Conservation (phyloP, 1,140 invertebrate species). For the Cotesia vestalis region DNA sequence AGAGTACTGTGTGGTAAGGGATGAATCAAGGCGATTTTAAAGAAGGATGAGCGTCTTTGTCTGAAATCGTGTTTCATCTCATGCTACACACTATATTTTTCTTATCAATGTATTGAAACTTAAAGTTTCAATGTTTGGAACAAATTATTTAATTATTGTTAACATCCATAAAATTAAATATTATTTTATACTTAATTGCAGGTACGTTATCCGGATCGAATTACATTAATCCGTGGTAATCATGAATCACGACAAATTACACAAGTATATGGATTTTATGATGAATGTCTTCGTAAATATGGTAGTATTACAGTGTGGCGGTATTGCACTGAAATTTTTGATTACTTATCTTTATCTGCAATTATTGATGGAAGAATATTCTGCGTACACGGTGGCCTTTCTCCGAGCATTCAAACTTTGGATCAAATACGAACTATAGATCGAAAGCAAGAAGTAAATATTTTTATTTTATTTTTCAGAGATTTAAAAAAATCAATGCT, state of each 20-base stretch:
- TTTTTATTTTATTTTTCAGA: neutral
- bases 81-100: no score
- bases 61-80: no score
- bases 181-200: slow-evolving; percentile 54
- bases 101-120: no score
- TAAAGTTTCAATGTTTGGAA: no score
- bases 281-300: slow-evolving; percentile 99
- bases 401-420: slow-evolving; percentile 97
- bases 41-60: no score
- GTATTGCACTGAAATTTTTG: slow-evolving; percentile 99
- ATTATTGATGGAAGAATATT: slow-evolving; percentile 99
- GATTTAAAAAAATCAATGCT: no score
- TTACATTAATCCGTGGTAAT: slow-evolving; percentile 96
- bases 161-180: slow-evolving; percentile 24
- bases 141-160: slow-evolving; percentile 12
- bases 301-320: slow-evolving; percentile 98
- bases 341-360: slow-evolving; percentile 97
- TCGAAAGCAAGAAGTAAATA: slow-evolving; percentile 88
- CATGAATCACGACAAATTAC: slow-evolving; percentile 99
- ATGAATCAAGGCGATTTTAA: no score
- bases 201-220: slow-evolving; percentile 98
- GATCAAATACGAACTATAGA: slow-evolving; percentile 99
- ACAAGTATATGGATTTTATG: slow-evolving; percentile 99
- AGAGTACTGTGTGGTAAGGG: neutral
- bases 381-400: slow-evolving; percentile 99